These are phyloP conservation scores for Arrhopalites spinosus DNA, from an alignment of 2,888 invertebrate species.

Conservation along the genomic window DNA sequence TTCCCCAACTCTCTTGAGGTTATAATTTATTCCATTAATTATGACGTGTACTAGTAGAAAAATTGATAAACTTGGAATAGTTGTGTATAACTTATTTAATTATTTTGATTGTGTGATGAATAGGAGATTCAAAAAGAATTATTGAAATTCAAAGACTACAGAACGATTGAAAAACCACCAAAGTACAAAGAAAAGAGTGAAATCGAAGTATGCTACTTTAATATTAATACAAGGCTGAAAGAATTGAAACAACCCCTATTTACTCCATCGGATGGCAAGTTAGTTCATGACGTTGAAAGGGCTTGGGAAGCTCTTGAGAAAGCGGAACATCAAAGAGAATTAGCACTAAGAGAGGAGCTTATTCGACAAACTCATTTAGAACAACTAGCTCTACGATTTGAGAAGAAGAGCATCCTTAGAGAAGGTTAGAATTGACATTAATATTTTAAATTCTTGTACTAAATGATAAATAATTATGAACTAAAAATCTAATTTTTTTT, in stretches of 20 bases:
- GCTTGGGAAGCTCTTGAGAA: conserved; percentile 92
- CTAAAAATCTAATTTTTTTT: no score
- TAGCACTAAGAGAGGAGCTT: conserved; percentile 87
- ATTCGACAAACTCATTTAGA: conserved; percentile 90
- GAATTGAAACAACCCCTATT: conserved; percentile 89
- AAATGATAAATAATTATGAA: no score
- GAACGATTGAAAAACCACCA: conserved; percentile 96
- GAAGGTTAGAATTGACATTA: no score
- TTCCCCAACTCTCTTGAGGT: conserved; percentile 90
- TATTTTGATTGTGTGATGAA: no score
- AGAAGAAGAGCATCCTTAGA: conserved; percentile 89
- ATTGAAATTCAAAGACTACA: conserved; percentile 88
- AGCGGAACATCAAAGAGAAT: conserved; percentile 91
- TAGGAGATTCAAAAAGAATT: conserved; percentile 86
- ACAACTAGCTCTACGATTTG: conserved; percentile 93
- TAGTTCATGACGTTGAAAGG: conserved; percentile 92
- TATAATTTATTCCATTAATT: no score
- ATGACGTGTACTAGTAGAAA: no score
- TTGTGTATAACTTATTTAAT: no score
- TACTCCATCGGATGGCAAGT: conserved; percentile 83
- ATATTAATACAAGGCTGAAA: conserved; percentile 94
- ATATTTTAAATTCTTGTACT: no score
- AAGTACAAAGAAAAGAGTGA: conserved; percentile 98
- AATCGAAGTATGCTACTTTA: conserved; percentile 93
- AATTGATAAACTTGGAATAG: no score